These are phyloP conservation scores for Bombus terrestris DNA, from an alignment of 1,140 invertebrate species.

Conservation along the genomic window DNA sequence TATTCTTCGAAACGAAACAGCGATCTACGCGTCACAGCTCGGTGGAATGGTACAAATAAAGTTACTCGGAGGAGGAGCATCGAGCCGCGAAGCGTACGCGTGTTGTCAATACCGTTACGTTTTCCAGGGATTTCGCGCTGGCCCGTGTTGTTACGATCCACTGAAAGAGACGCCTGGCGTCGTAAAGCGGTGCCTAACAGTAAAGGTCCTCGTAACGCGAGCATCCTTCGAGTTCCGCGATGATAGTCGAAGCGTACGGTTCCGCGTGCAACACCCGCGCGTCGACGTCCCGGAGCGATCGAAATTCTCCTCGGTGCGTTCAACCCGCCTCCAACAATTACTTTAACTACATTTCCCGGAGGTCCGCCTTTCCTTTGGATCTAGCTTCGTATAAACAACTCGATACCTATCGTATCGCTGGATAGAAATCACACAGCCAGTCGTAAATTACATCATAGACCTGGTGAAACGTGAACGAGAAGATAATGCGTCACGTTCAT, in stretches of 20 bases:
- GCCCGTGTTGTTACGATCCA: slow-evolving; percentile 28
- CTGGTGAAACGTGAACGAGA: not conserved
- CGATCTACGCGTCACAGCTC: not conserved
- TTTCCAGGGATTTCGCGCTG: slow-evolving; percentile 35
- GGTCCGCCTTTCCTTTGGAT: slow-evolving; percentile 7
- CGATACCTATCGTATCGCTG: too few relatives aligned
- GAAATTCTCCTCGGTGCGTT: slow-evolving; percentile 48
- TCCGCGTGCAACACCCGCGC: not conserved
- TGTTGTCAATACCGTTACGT: slow-evolving; percentile 30
- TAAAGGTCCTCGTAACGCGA: slow-evolving; percentile 54
- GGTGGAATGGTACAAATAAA: not conserved
- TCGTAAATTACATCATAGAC: not conserved
- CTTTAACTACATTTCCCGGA: slow-evolving; percentile 5
- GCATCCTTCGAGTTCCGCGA: slow-evolving; percentile 6
- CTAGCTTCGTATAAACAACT: not conserved
- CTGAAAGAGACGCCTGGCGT: slow-evolving; percentile 16
- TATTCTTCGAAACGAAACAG: not conserved
- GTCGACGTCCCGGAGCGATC: slow-evolving; percentile 1
- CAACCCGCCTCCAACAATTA: slow-evolving; percentile 23
- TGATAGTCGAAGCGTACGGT: slow-evolving; percentile 3
- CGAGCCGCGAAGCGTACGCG: not conserved
- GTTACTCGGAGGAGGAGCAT: not conserved
- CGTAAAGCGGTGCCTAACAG: slow-evolving; percentile 57
- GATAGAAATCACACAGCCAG: not conserved
- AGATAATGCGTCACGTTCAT: slow-evolving; percentile 14